These are phyloP conservation scores for Lithobius niger DNA, from an alignment of 1,140 invertebrate species.

Conservation along the genomic window DNA sequence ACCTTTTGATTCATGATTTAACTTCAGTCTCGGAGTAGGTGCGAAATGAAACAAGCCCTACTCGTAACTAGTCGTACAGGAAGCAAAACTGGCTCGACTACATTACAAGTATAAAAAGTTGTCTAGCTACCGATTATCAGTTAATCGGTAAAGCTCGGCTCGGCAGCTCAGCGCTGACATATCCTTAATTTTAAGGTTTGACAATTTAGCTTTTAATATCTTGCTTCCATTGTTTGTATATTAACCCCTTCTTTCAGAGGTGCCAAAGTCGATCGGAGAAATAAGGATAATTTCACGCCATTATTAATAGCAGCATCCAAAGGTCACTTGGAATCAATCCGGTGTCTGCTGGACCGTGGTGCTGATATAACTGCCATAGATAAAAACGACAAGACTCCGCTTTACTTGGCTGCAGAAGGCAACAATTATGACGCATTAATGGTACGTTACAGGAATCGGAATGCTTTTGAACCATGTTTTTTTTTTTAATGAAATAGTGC, in stretches of 20 bases:
- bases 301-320: constrained; percentile 29
- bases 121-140: too few species aligned
- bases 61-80: too few species aligned
- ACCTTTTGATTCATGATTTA: too few species aligned
- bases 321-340: constrained; percentile 28
- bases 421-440: constrained; percentile 26
- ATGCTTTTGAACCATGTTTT: neutral
- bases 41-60: too few species aligned
- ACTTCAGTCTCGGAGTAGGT: too few species aligned
- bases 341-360: constrained; percentile 24
- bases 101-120: too few species aligned
- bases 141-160: too few species aligned
- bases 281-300: constrained; percentile 38
- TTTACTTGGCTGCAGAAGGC: constrained; percentile 31
- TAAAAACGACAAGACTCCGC: constrained; percentile 32
- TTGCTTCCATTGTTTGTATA: too few species aligned
- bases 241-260: constrained; percentile 22
- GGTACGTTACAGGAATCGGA: constrained; percentile 12
- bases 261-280: constrained; percentile 27
- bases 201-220: too few species aligned
- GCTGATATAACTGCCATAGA: constrained; percentile 29
- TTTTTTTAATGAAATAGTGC: neutral
- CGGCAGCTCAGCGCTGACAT: too few species aligned
- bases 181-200: too few species aligned
- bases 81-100: too few species aligned